phyloP scores from a whole-genome alignment of 2,888 invertebrate species.

The Halictus ligatus region DNA sequence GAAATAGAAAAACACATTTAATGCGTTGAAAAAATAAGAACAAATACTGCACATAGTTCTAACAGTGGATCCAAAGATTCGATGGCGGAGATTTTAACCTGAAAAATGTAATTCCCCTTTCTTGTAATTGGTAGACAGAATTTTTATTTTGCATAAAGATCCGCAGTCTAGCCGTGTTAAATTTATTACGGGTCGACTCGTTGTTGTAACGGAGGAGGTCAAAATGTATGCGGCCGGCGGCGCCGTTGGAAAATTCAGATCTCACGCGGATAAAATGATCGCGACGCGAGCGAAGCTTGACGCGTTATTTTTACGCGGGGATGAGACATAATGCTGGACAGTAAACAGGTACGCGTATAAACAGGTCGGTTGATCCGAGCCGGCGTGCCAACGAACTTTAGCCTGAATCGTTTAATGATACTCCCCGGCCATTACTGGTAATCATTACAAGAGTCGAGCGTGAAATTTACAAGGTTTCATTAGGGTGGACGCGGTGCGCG shows the following conservation, averaged over 20 bases:
- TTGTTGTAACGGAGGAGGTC: neutral
- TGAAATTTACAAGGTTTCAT: slow-evolving; percentile 70
- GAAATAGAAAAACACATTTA: no score
- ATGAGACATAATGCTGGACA: neutral
- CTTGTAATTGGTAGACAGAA: no score
- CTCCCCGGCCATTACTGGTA: slow-evolving; percentile 64
- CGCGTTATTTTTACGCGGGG: neutral
- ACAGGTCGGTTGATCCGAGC: slow-evolving; percentile 44
- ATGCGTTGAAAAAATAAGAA: no score
- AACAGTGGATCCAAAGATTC: no score
- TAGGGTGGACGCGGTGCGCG: slow-evolving; percentile 15
- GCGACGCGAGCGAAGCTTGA: neutral
- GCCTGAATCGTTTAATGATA: slow-evolving; percentile 70
- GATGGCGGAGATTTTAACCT: no score
- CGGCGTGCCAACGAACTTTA: slow-evolving; percentile 59
- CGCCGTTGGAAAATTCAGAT: neutral
- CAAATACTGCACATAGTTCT: no score
- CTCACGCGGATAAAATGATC: neutral
- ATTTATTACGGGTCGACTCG: neutral
- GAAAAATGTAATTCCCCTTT: no score
- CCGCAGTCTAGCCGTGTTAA: neutral
- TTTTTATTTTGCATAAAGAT: no score
- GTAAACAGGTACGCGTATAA: slow-evolving; percentile 39
- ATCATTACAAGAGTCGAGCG: slow-evolving; percentile 71
- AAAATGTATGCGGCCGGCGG: neutral